A percentile compares a stretch with the other conserved stretches of the same genome.
Conservation (phyloP, 2,888 invertebrate species). For the Conus canariensis region DNA sequence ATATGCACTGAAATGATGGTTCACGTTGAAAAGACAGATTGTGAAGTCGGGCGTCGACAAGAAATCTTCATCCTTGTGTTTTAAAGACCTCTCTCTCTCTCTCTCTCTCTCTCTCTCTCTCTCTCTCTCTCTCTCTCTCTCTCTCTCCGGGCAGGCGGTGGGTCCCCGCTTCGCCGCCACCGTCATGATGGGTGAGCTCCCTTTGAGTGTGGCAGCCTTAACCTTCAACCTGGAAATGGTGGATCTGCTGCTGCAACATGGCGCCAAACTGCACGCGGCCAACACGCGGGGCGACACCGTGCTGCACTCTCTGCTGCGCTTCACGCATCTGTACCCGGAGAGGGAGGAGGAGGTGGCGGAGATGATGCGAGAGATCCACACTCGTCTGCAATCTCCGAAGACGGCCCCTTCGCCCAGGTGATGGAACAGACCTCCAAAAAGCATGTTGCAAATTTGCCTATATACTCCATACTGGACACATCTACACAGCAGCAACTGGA, state of each 20-base stretch:
- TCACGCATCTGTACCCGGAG: conserved; percentile 56
- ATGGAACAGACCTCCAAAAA: too few species aligned
- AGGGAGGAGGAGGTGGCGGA: conserved; percentile 43
- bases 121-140: too few species aligned
- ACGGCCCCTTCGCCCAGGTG: conserved; percentile 12
- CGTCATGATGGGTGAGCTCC: conserved; percentile 63
- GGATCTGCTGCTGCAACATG: conserved; percentile 50
- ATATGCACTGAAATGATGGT: too few species aligned
- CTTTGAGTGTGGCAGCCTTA: conserved; percentile 61
- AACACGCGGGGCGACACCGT: conserved; percentile 61
- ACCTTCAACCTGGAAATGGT: conserved; percentile 56
- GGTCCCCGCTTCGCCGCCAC: conserved; percentile 59
- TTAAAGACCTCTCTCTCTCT: too few species aligned
- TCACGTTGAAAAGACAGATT: too few species aligned
- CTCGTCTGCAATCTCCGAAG: background rate
- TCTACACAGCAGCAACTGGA: too few species aligned
- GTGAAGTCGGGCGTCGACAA: too few species aligned
- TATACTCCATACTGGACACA: too few species aligned
- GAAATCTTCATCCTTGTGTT: too few species aligned
- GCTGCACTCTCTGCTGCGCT: conserved; percentile 58
- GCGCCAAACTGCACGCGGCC: conserved; percentile 46
- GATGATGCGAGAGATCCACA: conserved; percentile 40
- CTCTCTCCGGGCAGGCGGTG: conserved; percentile 45
- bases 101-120: too few species aligned
- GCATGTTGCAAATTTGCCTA: too few species aligned